Base-by-base conservation (phyloP, 1,140 invertebrate genomes). In the Tribolium madens region DNA sequence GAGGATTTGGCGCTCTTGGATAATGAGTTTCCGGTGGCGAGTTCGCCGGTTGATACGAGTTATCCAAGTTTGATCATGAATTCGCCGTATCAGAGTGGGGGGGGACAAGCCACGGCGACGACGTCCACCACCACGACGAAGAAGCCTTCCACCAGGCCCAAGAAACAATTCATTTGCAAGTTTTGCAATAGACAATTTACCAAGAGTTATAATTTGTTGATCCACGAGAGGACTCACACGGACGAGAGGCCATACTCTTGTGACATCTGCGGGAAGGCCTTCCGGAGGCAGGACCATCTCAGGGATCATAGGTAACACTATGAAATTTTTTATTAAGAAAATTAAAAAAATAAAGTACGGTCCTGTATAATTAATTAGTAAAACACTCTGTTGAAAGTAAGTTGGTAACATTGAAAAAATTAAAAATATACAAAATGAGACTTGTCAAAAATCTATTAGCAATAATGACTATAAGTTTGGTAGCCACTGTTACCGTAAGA, bases 161-260 rank as follows among this genome's bases (percentile, higher is more conserved):
- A 97, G 87, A 97, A 97, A 83, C 95, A 98, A 84, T 98, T 97
- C 85, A 97, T 98, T 81, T 98, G 97, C 88, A 95, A 96, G 85
- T 98, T 94, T 85, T 98, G 97, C 87, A 92, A 94, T 82, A 89
- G 97, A 1, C 95, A 98, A 77, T 98, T 98, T 85, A 98, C 97
- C 52, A 98, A 98, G 86, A 97, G 95, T 36, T 98, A 98, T 89
- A 99, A 99, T 85, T 88, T 99, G 68, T 89, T 98, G 33, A 98
- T 98, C 33, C 96, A 98, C 86, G 96, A 97, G 84, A 89, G 97
- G 52, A 98, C 97, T 0, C 97, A 98, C 84, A 98, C 97, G 0
- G 96, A 98, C 85, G 97, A 98, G 86, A 87, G 97, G 48, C 97
- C 97, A 0, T 99, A 97, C 84, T 93, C 95, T 0, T 98, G 97